Conservation (phyloP, 2,888 invertebrate genomes). For the Augochlorella aurata region DNA sequence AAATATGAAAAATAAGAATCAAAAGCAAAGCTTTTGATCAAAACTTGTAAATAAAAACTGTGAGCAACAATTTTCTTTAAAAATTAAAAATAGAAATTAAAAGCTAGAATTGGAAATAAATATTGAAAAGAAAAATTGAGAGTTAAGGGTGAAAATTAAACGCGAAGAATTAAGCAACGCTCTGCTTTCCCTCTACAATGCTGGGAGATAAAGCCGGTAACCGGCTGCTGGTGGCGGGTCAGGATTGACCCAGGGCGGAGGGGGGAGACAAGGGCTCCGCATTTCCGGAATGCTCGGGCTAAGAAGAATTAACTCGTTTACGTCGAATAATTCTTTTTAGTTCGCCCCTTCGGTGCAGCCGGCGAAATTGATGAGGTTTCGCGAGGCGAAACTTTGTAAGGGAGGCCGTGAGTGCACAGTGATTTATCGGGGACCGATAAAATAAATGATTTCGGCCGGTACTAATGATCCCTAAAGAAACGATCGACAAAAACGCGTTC, state of each 20-base stretch:
- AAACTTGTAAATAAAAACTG: no score
- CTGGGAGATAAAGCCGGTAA: no score
- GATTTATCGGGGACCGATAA: constrained; percentile 37
- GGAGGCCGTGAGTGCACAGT: constrained; percentile 20
- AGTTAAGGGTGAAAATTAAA: no score
- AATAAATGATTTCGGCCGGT: constrained; percentile 37
- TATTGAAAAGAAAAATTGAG: no score
- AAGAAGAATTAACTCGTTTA: constrained; percentile 43
- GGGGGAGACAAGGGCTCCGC: constrained; percentile 18
- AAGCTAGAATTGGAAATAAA: no score
- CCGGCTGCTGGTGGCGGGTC: no score
- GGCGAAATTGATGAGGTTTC: constrained; percentile 46
- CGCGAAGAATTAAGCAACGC: neutral
- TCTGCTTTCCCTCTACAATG: no score
- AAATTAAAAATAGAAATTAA: neutral
- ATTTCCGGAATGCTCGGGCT: neutral
- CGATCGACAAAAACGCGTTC: neutral
- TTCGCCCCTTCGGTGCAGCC: neutral
- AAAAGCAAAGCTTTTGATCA: no score
- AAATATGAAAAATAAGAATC: no score
- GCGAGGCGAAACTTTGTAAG: constrained; percentile 32
- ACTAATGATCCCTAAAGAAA: constrained; percentile 25
- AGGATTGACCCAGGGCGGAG: neutral
- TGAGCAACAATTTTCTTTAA: no score
- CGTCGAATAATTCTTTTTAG: constrained; percentile 25